Conservation (phyloP, 2,797 vertebrate species). For the Phrynocephalus guinanensis region DNA sequence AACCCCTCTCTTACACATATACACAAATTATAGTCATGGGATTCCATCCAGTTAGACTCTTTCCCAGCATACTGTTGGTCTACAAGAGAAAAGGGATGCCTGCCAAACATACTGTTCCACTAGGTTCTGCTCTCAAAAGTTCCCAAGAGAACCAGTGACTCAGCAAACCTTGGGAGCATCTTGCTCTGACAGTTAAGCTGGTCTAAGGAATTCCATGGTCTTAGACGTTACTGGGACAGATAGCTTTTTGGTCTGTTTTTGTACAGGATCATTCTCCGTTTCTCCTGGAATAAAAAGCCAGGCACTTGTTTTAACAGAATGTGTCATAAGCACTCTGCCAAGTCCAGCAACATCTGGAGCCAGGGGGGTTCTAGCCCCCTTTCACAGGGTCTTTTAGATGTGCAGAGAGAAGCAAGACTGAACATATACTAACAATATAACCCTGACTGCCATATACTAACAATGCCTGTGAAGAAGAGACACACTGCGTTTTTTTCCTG, state of each 20-base stretch:
- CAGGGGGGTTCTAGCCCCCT: too few species aligned
- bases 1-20: background rate
- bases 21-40: background rate
- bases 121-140: slow-evolving; percentile 21
- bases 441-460: background rate
- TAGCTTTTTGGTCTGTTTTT: background rate
- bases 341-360: background rate
- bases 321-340: background rate
- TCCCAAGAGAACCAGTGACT: slow-evolving; percentile 30
- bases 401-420: background rate
- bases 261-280: background rate
- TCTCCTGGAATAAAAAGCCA: background rate
- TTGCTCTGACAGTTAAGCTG: background rate
- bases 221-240: background rate
- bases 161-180: background rate
- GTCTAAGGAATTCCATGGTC: background rate
- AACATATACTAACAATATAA: background rate
- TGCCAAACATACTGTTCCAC: slow-evolving; percentile 9
- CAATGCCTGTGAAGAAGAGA: background rate
- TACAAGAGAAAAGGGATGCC: background rate
- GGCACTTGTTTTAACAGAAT: background rate
- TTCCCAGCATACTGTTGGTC: slow-evolving; percentile 20
- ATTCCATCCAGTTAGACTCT: slow-evolving; percentile 22
- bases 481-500: too few species aligned
- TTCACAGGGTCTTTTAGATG: background rate